Evolutionary conservation across 2,888 invertebrate species (phyloP), one percentile per base, ranked within the genome.

Genomic region (Cepaea hortensis): DNA sequence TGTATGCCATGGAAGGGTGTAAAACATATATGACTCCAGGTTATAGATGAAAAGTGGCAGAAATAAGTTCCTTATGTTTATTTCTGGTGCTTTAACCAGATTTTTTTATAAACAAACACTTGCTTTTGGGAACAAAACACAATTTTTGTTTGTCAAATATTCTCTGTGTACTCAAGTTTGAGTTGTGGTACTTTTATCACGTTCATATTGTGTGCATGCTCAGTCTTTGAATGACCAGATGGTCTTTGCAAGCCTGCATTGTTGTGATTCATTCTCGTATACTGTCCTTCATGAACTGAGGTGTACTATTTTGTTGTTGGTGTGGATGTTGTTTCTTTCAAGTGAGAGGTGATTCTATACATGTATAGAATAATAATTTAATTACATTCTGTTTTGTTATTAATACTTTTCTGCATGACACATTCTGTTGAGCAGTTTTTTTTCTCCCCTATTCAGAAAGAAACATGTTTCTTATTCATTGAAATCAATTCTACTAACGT

Each of bases 1-100:
- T 15, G 68, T 77, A 76, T 80, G 80, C 82, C 85, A 18, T 85
- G 85, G 84, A 89, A 89, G 88, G 89, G 88, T 89, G 88, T 89
- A 80, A 85, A 85, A 87, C 89, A 87, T 85, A 84, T 87, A 87
- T 87, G 85, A 35, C 85, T 68, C 68, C 68, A 9, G 13, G n/a
- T 68, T 68, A 15, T 68, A 15, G 5, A n/a, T 5, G 13, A 18
- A 68, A 68, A 68, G 20, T 15, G n/a, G n/a, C n/a, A 20, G 18
- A 68, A 68, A 18, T n/a, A 20, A 5, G 18, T 18, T 5, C 35
- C 35, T 35, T 35, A 20, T 4, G 5, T 68, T 68, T 68, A 20
- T 68, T 68, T 68, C n/a, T 68, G 18, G 6, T 4, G 68, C 13
- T 20, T 68, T 68, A n/a, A 11, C 1, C 5, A 6, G 18, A 20